A percentile compares a stretch with the other conserved stretches of the same genome.
Evolutionary conservation across 2,888 invertebrate genomes (phyloP).

Genomic region (Schrankia costaestrigalis): DNA sequence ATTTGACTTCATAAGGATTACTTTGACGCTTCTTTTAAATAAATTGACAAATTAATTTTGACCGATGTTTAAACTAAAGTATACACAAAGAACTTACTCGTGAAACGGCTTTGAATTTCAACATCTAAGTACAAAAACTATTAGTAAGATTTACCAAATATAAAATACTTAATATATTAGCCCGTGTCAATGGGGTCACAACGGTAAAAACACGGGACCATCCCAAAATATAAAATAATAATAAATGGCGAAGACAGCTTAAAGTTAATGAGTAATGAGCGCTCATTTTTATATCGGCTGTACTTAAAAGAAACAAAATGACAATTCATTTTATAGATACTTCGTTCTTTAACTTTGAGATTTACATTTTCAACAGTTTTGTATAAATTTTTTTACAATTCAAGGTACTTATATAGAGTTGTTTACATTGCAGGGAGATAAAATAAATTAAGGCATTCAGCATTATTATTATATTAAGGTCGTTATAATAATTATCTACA

Average conservation of each 20-base stretch:
- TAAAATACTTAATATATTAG: constrained; percentile 21
- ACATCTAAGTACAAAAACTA: constrained; percentile 27
- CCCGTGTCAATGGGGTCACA: constrained; percentile 30
- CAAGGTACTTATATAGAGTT: constrained; percentile 7
- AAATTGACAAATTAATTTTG: no score
- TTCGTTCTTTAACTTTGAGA: constrained; percentile 8
- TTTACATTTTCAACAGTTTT: constrained; percentile 32
- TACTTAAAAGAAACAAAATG: constrained; percentile 24
- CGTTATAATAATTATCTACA: no score
- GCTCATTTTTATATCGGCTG: constrained; percentile 29
- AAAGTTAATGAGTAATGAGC: constrained; percentile 23
- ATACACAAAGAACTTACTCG: no score
- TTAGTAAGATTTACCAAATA: constrained; percentile 15
- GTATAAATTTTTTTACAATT: constrained; percentile 7
- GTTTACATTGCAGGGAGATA: no score
- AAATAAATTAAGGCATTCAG: no score
- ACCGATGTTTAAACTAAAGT: no score
- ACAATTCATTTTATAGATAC: constrained; percentile 29
- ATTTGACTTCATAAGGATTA: no score
- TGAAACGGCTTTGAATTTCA: constrained; percentile 13
- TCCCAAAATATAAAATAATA: constrained; percentile 30
- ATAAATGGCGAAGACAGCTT: constrained; percentile 33
- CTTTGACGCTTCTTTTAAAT: no score
- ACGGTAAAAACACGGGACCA: constrained; percentile 28
- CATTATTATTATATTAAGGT: no score